Evolutionary conservation across 2,888 invertebrate species (phyloP).

Genomic region (Copidosoma aretas): DNA sequence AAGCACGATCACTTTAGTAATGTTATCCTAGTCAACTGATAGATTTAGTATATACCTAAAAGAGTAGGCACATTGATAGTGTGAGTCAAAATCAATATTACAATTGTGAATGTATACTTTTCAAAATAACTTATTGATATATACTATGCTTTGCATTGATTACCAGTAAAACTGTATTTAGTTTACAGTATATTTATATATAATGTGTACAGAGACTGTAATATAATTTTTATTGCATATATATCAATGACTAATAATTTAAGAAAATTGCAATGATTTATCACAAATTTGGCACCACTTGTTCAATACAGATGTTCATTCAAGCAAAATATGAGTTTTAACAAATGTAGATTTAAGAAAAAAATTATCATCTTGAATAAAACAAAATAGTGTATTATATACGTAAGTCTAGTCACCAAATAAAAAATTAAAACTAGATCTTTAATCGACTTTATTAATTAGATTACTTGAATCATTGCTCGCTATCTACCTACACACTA

Average conservation of each 20-base stretch:
- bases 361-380: too few relatives aligned
- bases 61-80: not conserved
- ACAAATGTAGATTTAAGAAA: conserved; percentile 24
- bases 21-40: conserved; percentile 57
- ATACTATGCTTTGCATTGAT: too few relatives aligned
- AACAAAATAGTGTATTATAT: too few relatives aligned
- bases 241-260: conserved; percentile 4
- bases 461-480: conserved; percentile 45
- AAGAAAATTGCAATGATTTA: conserved; percentile 23
- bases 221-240: conserved; percentile 5
- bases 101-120: too few relatives aligned
- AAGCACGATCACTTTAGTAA: conserved; percentile 34
- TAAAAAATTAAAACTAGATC: too few relatives aligned
- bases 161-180: too few relatives aligned
- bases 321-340: conserved; percentile 28
- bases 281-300: conserved; percentile 28
- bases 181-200: not conserved
- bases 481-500: conserved; percentile 41
- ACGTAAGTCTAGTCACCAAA: conserved; percentile 52
- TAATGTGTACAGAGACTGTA: conserved; percentile 26
- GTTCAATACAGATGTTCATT: conserved; percentile 27
- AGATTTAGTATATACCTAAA: conserved; percentile 43
- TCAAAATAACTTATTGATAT: too few relatives aligned
- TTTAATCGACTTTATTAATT: conserved; percentile 48
- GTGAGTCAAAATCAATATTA: too few relatives aligned